Conservation (phyloP, 1,140 invertebrate species). For the Aethina tumida region DNA sequence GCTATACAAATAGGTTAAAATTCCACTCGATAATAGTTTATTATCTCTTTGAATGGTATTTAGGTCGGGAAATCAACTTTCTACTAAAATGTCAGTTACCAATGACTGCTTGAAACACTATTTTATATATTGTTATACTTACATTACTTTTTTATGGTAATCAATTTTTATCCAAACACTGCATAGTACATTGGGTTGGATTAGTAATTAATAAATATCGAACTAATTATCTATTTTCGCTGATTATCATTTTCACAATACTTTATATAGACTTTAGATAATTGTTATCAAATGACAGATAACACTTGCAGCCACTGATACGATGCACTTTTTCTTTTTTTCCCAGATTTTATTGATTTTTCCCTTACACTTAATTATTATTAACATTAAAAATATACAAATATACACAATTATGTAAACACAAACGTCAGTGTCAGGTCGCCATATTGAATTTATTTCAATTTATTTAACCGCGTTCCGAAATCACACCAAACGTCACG, state of each 20-base stretch:
- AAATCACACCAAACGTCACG: too few species aligned
- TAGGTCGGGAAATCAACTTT: conserved; percentile 28
- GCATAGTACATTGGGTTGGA: conserved; percentile 5
- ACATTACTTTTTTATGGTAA: conserved; percentile 26
- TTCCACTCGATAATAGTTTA: too few species aligned
- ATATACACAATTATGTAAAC: conserved; percentile 26
- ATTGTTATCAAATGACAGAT: conserved; percentile 10
- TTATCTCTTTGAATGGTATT: conserved; percentile 24
- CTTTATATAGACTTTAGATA: conserved; percentile 12
- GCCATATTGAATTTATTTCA: conserved; percentile 27
- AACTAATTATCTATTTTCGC: conserved; percentile 1
- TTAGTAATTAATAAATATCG: conserved; percentile 1
- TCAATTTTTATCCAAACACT: conserved; percentile 21
- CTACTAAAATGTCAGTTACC: conserved; percentile 25
- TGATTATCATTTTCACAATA: conserved; percentile 14
- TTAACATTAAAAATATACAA: conserved; percentile 9
- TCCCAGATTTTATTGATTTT: conserved; percentile 5
- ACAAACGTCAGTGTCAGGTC: conserved; percentile 26
- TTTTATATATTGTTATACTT: conserved; percentile 19
- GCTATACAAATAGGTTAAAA: too few species aligned
- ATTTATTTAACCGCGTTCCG: too few species aligned
- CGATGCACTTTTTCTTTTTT: conserved; percentile 13
- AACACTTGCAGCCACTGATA: conserved; percentile 12
- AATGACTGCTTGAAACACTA: conserved; percentile 3
- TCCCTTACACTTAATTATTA: conserved; percentile 4